These are phyloP conservation scores for Bambusicola thoracicus DNA, from an alignment of 2,113 vertebrate species.

Conservation along the genomic window DNA sequence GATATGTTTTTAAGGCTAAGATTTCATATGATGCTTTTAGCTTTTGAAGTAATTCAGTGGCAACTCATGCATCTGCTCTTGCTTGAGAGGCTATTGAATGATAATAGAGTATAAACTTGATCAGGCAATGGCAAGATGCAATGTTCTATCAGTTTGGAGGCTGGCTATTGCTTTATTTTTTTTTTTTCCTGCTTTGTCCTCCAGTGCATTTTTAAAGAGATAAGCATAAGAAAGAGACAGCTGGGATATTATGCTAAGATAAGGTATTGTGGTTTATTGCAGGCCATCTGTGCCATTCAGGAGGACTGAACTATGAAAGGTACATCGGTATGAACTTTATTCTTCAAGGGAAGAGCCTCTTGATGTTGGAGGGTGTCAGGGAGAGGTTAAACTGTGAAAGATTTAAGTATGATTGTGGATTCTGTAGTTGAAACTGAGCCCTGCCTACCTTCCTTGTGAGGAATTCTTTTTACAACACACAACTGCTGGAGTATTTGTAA, in stretches of 20 bases:
- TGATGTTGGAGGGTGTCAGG: background rate
- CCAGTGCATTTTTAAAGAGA: background rate
- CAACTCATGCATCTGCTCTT: background rate
- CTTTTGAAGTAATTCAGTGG: background rate
- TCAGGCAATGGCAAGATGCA: background rate
- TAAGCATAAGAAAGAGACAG: background rate
- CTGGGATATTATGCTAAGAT: background rate
- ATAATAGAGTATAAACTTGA: background rate
- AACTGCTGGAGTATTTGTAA: background rate
- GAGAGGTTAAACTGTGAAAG: background rate
- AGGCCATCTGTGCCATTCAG: background rate
- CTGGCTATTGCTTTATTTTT: background rate
- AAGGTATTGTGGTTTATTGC: background rate
- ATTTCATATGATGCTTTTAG: background rate
- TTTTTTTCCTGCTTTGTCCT: background rate
- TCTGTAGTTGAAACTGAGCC: background rate
- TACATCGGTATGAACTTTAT: background rate
- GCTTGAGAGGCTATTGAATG: background rate
- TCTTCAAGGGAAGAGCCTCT: background rate
- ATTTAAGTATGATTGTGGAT: background rate
- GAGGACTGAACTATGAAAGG: background rate
- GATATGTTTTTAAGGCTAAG: background rate
- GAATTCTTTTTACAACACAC: background rate
- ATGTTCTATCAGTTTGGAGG: background rate
- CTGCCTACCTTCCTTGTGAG: background rate